These are phyloP conservation scores for Emydocephalus ijimae DNA, from an alignment of 2,113 vertebrate species.

Conservation along the genomic window DNA sequence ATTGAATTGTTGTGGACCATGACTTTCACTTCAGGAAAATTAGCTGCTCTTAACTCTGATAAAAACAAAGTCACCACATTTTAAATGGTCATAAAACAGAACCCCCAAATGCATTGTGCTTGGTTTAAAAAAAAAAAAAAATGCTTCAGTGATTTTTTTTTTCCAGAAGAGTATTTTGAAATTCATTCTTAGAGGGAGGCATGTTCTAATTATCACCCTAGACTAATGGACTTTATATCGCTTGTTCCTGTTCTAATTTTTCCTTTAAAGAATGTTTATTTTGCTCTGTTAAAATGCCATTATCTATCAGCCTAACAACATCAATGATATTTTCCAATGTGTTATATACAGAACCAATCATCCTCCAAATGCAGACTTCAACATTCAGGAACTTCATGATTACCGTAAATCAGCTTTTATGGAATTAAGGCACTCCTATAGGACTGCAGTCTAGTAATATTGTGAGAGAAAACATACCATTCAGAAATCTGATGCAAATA, in stretches of 20 bases:
- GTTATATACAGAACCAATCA: background rate
- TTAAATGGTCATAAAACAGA: background rate
- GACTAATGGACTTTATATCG: constrained; percentile 17
- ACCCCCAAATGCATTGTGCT: background rate
- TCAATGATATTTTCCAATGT: background rate
- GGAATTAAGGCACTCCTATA: background rate
- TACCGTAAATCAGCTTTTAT: background rate
- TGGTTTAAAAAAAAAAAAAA: background rate
- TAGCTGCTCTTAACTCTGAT: constrained; percentile 8
- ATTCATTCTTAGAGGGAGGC: background rate
- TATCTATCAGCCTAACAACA: background rate
- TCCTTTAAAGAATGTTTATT: constrained; percentile 9
- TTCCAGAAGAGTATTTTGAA: background rate
- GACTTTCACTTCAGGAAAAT: background rate
- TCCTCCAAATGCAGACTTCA: background rate
- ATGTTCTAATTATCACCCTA: background rate
- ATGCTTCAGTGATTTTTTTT: background rate
- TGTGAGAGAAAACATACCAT: background rate
- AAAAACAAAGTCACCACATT: constrained; percentile 8
- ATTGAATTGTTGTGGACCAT: background rate
- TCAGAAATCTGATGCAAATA: background rate
- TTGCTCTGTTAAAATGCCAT: constrained; percentile 4
- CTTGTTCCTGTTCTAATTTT: constrained; percentile 23
- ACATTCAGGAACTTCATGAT: background rate
- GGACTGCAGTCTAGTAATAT: background rate